phyloP scores from a whole-genome alignment of 30 jellyfish, hydroid and myxozoan genomes.

The Catostylus mosaicus region DNA sequence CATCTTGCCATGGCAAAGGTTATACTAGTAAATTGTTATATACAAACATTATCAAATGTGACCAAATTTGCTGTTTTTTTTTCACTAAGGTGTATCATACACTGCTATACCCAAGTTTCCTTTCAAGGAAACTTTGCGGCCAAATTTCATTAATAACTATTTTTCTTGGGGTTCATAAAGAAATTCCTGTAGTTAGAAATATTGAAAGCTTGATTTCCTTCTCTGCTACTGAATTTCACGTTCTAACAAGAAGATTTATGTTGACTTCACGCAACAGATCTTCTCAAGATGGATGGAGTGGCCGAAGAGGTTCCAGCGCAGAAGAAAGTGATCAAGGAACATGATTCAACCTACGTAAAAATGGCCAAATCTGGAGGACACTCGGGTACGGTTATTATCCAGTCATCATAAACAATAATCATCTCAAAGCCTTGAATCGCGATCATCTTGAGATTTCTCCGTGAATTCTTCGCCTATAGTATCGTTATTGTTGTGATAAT shows the following conservation, averaged over 20 bases:
- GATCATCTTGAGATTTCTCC: too few relatives aligned
- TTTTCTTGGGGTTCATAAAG: too few relatives aligned
- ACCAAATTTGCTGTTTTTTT: too few relatives aligned
- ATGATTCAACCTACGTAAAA: conserved; percentile 62
- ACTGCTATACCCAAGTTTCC: too few relatives aligned
- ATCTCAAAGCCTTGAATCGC: background rate
- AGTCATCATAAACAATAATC: background rate
- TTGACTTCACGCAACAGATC: conserved; percentile 41
- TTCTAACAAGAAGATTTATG: background rate
- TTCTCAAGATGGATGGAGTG: conserved; percentile 73
- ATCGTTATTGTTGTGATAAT: background rate
- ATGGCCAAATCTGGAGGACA: conserved; percentile 77
- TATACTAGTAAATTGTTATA: too few relatives aligned
- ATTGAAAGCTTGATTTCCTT: background rate
- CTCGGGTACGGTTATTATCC: conserved; percentile 44
- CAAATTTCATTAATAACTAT: too few relatives aligned
- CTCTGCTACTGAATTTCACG: background rate
- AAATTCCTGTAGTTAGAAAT: background rate
- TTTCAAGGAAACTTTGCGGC: too few relatives aligned
- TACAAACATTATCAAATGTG: too few relatives aligned
- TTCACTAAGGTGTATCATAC: too few relatives aligned
- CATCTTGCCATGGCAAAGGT: too few relatives aligned
- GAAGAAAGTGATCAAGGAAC: conserved; percentile 53
- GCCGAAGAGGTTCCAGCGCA: conserved; percentile 48
- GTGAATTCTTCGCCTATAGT: too few relatives aligned